Evolutionary conservation across 2,888 invertebrate genomes (phyloP).

Genomic region (Drosophila pseudotalamancana): DNA sequence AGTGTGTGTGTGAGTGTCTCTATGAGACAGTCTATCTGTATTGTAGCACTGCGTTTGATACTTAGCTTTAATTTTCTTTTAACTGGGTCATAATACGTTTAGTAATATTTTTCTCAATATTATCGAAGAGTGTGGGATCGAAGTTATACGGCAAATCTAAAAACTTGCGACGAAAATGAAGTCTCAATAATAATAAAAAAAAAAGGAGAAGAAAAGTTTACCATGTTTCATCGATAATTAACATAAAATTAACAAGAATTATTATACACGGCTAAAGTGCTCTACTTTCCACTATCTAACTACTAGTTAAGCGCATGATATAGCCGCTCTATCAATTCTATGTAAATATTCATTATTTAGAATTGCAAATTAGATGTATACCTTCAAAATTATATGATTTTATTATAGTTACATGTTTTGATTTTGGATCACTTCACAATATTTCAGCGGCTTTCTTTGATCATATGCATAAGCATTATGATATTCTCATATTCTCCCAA

Average conservation of each 20-base stretch:
- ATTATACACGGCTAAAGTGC: neutral
- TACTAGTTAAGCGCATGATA: neutral
- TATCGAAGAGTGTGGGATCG: neutral
- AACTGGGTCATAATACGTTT: conserved; percentile 34
- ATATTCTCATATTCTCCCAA: too few species aligned
- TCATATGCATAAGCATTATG: too few species aligned
- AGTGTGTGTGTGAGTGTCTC: conserved; percentile 2
- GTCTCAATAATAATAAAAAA: too few species aligned
- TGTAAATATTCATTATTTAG: too few species aligned
- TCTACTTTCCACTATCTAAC: neutral
- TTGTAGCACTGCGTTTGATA: conserved; percentile 3
- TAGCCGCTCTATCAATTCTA: too few species aligned
- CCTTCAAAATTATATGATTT: too few species aligned
- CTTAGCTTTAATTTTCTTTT: conserved; percentile 26
- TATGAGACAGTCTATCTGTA: neutral
- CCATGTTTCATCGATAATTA: conserved; percentile 24
- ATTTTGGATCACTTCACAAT: too few species aligned
- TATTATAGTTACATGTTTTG: too few species aligned
- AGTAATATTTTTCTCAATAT: neutral
- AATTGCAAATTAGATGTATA: too few species aligned
- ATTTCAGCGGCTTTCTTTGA: too few species aligned
- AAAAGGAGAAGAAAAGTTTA: conserved; percentile 10
- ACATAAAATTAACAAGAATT: neutral
- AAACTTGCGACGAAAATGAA: too few species aligned
- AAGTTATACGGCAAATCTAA: too few species aligned